Percentiles rank a stretch among this genome's conserved stretches.
Evolutionary conservation across 2,888 invertebrate species (phyloP).

Genomic region (Cephonodes hylas): DNA sequence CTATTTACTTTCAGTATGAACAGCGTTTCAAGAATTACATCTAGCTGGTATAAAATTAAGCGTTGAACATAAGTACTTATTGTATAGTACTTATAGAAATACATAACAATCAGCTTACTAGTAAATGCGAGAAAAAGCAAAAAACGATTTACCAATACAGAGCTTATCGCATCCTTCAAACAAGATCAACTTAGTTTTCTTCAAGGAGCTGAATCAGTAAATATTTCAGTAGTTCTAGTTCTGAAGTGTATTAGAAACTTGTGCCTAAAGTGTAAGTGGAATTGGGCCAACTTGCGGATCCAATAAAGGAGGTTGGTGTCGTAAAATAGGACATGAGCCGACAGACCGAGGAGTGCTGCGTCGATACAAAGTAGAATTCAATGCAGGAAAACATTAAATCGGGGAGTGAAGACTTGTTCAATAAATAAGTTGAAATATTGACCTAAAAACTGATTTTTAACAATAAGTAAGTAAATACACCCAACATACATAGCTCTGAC

Average conservation of each 20-base stretch:
- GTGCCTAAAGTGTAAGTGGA: neutral
- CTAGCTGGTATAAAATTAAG: no score
- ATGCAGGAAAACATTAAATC: neutral
- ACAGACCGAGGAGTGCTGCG: neutral
- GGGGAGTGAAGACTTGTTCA: no score
- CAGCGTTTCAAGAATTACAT: no score
- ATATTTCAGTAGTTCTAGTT: neutral
- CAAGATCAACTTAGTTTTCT: neutral
- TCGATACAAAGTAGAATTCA: neutral
- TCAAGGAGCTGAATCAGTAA: neutral
- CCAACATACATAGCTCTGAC: no score
- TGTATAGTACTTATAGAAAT: no score
- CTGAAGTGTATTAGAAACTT: neutral
- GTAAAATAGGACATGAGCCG: neutral
- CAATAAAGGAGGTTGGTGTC: neutral
- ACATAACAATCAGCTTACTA: no score
- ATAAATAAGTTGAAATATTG: no score
- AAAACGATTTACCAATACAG: neutral
- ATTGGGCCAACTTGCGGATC: conserved; percentile 5
- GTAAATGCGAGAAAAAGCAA: no score
- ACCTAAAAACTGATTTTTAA: no score
- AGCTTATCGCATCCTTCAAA: neutral
- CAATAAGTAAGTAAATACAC: no score
- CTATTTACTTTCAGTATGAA: no score
- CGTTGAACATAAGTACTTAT: no score